These are phyloP conservation scores for Sturnira hondurensis DNA, from an alignment of 2,113 vertebrate genomes.

Conservation along the genomic window DNA sequence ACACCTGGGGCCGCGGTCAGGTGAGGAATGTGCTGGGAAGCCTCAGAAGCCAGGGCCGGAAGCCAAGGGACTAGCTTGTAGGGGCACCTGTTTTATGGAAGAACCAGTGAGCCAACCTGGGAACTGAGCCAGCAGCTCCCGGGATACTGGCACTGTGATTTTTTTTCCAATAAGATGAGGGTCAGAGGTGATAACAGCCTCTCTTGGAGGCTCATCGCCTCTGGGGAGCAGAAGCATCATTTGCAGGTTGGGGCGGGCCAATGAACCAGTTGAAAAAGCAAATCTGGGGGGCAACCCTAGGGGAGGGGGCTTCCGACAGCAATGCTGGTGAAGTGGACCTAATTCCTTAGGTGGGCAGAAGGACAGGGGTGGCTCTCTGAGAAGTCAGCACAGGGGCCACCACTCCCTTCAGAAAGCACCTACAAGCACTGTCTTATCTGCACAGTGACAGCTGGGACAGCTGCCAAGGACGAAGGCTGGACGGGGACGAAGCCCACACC, in stretches of 20 bases:
- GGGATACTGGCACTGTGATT: not conserved
- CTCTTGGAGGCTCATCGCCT: not conserved
- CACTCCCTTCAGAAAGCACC: not conserved
- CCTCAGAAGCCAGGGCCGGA: not conserved
- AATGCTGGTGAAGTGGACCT: not conserved
- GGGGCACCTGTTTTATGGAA: not conserved
- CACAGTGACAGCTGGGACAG: not conserved
- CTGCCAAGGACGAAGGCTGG: not conserved
- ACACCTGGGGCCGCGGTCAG: not conserved
- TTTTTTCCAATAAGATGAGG: not conserved
- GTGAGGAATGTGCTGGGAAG: too few relatives aligned
- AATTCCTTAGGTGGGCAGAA: not conserved
- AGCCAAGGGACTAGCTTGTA: not conserved
- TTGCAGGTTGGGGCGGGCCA: not conserved
- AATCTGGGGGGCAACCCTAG: not conserved
- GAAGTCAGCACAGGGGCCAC: not conserved
- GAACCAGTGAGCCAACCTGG: not conserved
- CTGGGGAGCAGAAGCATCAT: not conserved
- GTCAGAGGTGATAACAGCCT: not conserved
- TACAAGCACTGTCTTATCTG: not conserved
- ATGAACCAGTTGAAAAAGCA: not conserved
- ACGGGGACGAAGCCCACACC: rapidly evolving
- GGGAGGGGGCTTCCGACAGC: not conserved
- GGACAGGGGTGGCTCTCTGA: not conserved
- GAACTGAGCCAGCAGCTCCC: not conserved